Evolutionary conservation across 2,113 vertebrate species (phyloP).

Genomic region (Scolopax mira): DNA sequence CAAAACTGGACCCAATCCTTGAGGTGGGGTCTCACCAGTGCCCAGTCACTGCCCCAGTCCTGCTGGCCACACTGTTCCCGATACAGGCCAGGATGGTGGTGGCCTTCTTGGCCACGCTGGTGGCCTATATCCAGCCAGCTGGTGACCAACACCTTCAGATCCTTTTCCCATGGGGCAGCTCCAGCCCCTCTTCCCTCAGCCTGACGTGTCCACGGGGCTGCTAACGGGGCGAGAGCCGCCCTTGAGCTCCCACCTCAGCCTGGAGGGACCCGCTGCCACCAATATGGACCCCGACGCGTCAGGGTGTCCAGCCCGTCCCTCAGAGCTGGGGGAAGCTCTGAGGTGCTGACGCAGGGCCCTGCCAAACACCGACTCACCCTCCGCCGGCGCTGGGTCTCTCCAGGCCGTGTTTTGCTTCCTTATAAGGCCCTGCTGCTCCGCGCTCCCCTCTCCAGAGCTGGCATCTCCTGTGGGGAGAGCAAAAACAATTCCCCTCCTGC

Average conservation of each 20-base stretch:
- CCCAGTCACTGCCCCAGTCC: background rate
- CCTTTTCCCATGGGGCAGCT: background rate
- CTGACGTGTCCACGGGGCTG: background rate
- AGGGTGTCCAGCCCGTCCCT: background rate
- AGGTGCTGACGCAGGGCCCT: constrained; percentile 19
- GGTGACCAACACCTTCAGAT: background rate
- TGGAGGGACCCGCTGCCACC: rapidly evolving
- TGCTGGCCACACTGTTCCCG: background rate
- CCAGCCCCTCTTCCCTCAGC: background rate
- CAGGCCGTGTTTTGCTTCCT: constrained; percentile 62
- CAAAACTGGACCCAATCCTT: background rate
- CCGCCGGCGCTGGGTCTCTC: background rate
- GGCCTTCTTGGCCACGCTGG: background rate
- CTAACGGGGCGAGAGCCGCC: rapidly evolving
- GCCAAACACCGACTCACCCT: constrained; percentile 36
- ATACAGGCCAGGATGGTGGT: background rate
- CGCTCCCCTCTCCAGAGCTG: constrained; percentile 25
- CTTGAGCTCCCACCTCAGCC: rapidly evolving
- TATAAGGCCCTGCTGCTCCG: constrained; percentile 69
- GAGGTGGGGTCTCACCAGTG: background rate
- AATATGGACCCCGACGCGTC: rapidly evolving
- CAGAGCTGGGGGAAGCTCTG: rapidly evolving
- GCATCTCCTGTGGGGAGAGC: background rate
- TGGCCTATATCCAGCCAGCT: background rate
- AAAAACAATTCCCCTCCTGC: constrained; percentile 15